A percentile compares a stretch with the other conserved stretches of the same genome.
These are phyloP conservation scores for Magallana angulata DNA, from an alignment of 1,140 invertebrate genomes.

Conservation along the genomic window DNA sequence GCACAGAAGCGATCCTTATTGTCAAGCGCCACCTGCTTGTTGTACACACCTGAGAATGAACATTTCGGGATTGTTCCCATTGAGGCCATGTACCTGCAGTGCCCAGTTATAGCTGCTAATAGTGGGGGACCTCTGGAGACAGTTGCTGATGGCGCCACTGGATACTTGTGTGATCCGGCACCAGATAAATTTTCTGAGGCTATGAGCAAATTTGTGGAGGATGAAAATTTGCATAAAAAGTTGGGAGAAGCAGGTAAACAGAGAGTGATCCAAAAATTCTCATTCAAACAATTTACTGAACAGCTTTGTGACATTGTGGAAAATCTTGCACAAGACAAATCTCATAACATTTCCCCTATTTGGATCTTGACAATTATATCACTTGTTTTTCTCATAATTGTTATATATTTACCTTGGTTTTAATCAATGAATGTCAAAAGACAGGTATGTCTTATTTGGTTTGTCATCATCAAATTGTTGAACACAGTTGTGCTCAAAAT, in stretches of 20 bases:
- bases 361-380: slow-evolving; percentile 40
- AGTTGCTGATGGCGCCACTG: slow-evolving; percentile 91
- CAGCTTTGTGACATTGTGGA: slow-evolving; percentile 84
- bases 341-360: slow-evolving; percentile 37
- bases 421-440: not conserved
- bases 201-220: slow-evolving; percentile 86
- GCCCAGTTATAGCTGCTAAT: slow-evolving; percentile 96
- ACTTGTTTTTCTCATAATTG: slow-evolving; percentile 26
- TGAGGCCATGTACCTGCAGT: slow-evolving; percentile 96
- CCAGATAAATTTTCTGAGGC: slow-evolving; percentile 87
- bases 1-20: slow-evolving; percentile 90
- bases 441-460: too few relatives aligned
- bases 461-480: too few relatives aligned
- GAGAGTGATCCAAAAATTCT: slow-evolving; percentile 88
- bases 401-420: slow-evolving; percentile 20
- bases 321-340: slow-evolving; percentile 8
- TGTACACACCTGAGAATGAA: slow-evolving; percentile 98
- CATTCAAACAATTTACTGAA: slow-evolving; percentile 87
- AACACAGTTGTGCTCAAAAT: too few relatives aligned
- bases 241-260: slow-evolving; percentile 87
- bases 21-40: slow-evolving; percentile 86
- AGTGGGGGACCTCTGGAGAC: slow-evolving; percentile 98
- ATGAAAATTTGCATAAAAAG: slow-evolving; percentile 81
- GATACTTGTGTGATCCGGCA: slow-evolving; percentile 88
- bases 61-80: slow-evolving; percentile 99